Base-by-base conservation (phyloP, 2,113 vertebrate genomes). In the Brienomyrus longianalis region DNA sequence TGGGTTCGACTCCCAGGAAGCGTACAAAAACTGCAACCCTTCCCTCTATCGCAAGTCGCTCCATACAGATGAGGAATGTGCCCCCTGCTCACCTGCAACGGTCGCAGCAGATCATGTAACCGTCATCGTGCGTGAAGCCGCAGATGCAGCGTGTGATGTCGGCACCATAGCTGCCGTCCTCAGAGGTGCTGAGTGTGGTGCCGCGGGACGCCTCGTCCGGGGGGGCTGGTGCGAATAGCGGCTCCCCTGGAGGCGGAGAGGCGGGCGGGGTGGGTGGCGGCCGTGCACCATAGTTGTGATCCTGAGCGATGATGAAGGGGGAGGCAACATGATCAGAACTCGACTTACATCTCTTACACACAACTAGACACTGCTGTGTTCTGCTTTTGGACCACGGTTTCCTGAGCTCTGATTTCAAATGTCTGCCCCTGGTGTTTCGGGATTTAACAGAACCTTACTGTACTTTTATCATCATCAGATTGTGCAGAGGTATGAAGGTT, bases 101-200 rank as follows among this genome's bases (percentile, higher is more conserved):
- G 95, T 99, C 98, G 96, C 98, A 99, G 96, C 98, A 99, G 95
- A 99, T 99, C 98, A 99, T 99, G 96, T 99, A 99, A 93, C 98
- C 98, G 93, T 99, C 98, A 91, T 99, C 98, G 92, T 99, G 98
- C 90, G 98, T 99, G 96, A 99, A 99, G 94, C 98, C 98, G 95
- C 98, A 99, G 96, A 99, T 99, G 94, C 98, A 99, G 95, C 98
- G 97, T 91, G 98, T 99, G 95, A 99, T 98, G 96, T 99, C 98
- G 88, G 98, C 97, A 92, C 98, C 98, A 50, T 99, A 99, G 96
- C 98, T 99, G 95, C 98, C 97, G 96, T 99, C 98, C 93, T 99
- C 98, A 89, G 98, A 99, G 0, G 98, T 99, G 96, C 98, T 99
- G 96, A 99, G 97, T 45, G 98, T 99, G 91, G 98, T 99, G 96